Evolutionary conservation across 2,888 invertebrate species (phyloP).

Genomic region (Reticulitermes lucifugus): DNA sequence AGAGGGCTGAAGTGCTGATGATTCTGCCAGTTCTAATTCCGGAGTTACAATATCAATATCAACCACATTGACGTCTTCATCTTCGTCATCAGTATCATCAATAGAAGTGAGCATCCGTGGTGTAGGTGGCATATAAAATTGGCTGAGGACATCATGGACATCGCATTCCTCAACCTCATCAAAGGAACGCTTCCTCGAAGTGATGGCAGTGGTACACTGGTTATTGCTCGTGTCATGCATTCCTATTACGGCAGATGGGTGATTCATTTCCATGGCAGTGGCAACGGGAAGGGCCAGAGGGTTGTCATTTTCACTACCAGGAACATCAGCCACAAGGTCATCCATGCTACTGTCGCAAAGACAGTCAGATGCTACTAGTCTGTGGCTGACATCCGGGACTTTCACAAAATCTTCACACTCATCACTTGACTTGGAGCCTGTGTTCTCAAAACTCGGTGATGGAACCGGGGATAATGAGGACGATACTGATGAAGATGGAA

Average conservation of each 20-base stretch:
- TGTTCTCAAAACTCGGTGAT: background rate
- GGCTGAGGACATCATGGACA: conserved; percentile 77
- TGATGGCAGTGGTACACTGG: conserved; percentile 51
- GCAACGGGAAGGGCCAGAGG: background rate
- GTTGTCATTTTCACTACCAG: conserved; percentile 5
- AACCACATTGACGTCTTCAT: conserved; percentile 61
- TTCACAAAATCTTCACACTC: background rate
- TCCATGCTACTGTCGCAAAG: conserved; percentile 48
- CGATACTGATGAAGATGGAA: background rate
- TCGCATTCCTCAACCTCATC: conserved; percentile 73
- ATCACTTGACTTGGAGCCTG: background rate
- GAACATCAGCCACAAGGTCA: conserved; percentile 45
- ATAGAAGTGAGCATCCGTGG: conserved; percentile 76
- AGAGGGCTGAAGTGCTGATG: conserved; percentile 28
- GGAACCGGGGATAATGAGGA: background rate
- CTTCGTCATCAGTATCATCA: conserved; percentile 69
- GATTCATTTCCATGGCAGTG: background rate
- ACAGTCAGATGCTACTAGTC: conserved; percentile 36
- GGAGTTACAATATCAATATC: conserved; percentile 58
- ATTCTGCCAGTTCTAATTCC: background rate
- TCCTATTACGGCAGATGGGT: too few relatives aligned
- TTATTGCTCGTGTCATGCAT: conserved; percentile 19
- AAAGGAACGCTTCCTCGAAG: conserved; percentile 51
- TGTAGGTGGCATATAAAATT: conserved; percentile 78
- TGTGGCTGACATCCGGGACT: background rate